Percentiles rank a stretch among this genome's conserved stretches.
phyloP scores from a whole-genome alignment of 1,140 invertebrate genomes.

The Aplysia californica region DNA sequence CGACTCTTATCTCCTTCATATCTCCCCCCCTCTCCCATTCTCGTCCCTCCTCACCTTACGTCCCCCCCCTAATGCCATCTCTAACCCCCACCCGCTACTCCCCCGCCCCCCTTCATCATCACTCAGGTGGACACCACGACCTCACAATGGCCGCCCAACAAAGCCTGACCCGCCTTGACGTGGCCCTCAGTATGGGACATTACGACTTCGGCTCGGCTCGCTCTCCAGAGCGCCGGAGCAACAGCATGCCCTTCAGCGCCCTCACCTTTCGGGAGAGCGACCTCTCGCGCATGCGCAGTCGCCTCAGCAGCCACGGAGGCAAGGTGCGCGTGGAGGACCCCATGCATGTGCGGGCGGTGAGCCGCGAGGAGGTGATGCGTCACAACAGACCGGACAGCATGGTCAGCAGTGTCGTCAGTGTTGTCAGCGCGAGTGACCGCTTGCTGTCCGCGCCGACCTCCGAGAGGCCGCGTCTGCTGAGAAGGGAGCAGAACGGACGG shows the following conservation, averaged over 20 bases:
- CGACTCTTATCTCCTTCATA: no score
- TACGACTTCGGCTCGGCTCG: conserved; percentile 49
- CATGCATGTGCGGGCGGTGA: not conserved
- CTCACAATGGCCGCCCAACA: conserved; percentile 41
- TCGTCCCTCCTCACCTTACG: no score
- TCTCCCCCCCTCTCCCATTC: no score
- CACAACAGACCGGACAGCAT: not conserved
- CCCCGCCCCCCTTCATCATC: no score
- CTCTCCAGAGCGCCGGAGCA: conserved; percentile 34
- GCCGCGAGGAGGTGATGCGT: not conserved
- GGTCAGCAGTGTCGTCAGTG: not conserved
- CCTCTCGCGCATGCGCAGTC: conserved; percentile 35
- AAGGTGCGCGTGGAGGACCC: not conserved
- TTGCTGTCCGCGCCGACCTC: not conserved
- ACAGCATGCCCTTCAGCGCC: conserved; percentile 45
- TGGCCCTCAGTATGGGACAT: conserved; percentile 44
- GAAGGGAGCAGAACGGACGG: not conserved
- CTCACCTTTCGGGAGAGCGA: conserved; percentile 51
- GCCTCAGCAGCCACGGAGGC: not conserved
- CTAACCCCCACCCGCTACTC: no score
- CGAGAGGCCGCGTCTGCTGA: not conserved
- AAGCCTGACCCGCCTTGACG: conserved; percentile 44
- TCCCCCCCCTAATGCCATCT: no score
- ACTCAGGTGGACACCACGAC: conserved; percentile 52
- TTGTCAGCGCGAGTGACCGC: conserved; percentile 15